Evolutionary conservation across 1,140 invertebrate species (phyloP).

Genomic region (Bursaphelenchus mucronatus): DNA sequence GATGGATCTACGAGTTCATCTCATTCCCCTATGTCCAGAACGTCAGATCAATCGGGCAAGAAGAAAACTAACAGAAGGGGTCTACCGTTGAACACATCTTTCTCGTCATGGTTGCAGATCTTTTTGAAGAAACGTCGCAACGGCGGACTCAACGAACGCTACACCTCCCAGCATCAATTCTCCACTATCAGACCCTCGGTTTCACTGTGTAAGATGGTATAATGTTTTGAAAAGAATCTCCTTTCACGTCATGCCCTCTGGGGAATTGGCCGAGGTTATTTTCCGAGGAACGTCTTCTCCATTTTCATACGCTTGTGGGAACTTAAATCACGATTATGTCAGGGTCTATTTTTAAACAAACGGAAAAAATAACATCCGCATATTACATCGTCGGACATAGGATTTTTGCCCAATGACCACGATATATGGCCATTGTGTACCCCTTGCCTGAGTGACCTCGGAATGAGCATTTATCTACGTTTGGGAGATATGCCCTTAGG

Average conservation of each 20-base stretch:
- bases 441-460: too few species aligned
- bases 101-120: conserved; percentile 48
- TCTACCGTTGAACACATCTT: conserved; percentile 44
- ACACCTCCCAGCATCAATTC: conserved; percentile 8
- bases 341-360: conserved; percentile 10
- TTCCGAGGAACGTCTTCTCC: too few species aligned
- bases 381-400: too few species aligned
- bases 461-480: too few species aligned
- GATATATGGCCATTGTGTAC: too few species aligned
- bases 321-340: too few species aligned
- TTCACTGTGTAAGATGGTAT: conserved; percentile 44
- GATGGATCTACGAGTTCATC: conserved; percentile 8
- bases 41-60: conserved; percentile 16
- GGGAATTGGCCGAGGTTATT: too few species aligned
- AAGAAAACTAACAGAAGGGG: conserved; percentile 18
- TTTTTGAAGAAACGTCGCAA: conserved; percentile 41
- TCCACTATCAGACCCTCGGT: conserved; percentile 46
- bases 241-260: too few species aligned
- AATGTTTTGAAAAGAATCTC: conserved; percentile 10
- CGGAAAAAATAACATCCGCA: conserved; percentile 14
- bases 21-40: not conserved
- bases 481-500: too few species aligned
- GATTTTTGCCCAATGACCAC: too few species aligned
- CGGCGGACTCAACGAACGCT: conserved; percentile 7
- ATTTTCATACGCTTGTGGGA: not conserved